Base-by-base conservation (phyloP, 2,888 invertebrate species). In the Marronus borbonicus region DNA sequence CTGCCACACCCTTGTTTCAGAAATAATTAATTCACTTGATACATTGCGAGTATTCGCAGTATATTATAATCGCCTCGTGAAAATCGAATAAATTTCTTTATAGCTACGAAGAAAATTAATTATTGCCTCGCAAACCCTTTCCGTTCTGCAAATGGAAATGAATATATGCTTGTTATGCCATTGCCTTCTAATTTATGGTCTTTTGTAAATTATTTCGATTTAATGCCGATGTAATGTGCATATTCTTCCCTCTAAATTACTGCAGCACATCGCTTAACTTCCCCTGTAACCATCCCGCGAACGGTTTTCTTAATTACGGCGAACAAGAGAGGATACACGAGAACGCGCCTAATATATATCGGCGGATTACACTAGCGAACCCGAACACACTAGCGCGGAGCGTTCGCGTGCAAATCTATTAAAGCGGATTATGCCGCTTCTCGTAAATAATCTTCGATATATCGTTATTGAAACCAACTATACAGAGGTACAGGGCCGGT, bases 341-440 rank as follows among this genome's bases (percentile, higher is more conserved):
- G 39, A 65, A 7, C 68, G 20, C 28, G 50, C 28, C 50, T 24
- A 24, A 68, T 24, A 50, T 49, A 50, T 39, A 66, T 50, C 50
- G 62, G 24, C 31, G 62, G 55, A 62, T 14, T 31, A 28, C 20
- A 12, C 31, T 31, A 12, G 10, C 14, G 5, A 5, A 50, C 24
- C 10, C 55, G n/a, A 62, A 28, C 28, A 62, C 44, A 31, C 62
- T 28, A 31, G 24, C 62, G 7, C 4, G n/a, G 50, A 50, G 44
- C 39, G 10, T 24, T 20, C 44, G 72, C 70, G 20, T 58, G 55
- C 55, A 60, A 60, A 74, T 74, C 72, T 74, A 49, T 60, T 74
- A 74, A 72, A 60, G 20, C 24, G 72, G 72, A 74, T 74, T 74
- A 74, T 44, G 20, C 44, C 12, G 44, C 65, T 76, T 68, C 58